phyloP scores from a whole-genome alignment of 1,140 invertebrate genomes.

The Eriosoma lanigerum region DNA sequence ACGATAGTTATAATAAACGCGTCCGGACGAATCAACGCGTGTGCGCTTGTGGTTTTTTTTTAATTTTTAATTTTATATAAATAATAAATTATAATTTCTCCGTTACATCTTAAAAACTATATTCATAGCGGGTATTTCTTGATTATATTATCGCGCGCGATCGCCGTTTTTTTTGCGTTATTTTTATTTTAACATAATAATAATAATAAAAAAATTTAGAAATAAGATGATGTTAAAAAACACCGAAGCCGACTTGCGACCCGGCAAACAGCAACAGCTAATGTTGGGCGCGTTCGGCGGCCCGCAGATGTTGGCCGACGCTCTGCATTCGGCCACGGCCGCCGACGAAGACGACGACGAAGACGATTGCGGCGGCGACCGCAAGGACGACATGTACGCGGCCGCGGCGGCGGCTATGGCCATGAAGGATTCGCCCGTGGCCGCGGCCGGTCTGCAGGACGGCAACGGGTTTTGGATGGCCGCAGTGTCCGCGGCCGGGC shows the following conservation, averaged over 20 bases:
- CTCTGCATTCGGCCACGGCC: conserved; percentile 23
- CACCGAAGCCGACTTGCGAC: conserved; percentile 30
- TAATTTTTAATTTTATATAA: too few relatives aligned
- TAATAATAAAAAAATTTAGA: too few relatives aligned
- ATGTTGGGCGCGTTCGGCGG: conserved; percentile 48
- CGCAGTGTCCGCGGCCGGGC: conserved; percentile 62
- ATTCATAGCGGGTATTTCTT: too few relatives aligned
- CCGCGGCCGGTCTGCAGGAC: conserved; percentile 37
- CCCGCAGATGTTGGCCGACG: conserved; percentile 36
- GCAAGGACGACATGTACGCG: conserved; percentile 50
- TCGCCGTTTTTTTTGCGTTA: too few relatives aligned
- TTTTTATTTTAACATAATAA: too few relatives aligned
- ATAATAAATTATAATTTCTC: too few relatives aligned
- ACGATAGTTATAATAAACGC: too few relatives aligned
- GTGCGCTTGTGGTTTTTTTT: too few relatives aligned
- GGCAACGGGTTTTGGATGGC: conserved; percentile 63
- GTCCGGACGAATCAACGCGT: too few relatives aligned
- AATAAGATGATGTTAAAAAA: conserved; percentile 50
- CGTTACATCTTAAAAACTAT: too few relatives aligned
- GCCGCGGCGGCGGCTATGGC: conserved; percentile 5
- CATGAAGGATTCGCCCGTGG: conserved; percentile 41
- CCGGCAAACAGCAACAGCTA: conserved; percentile 42
- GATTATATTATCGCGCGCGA: too few relatives aligned
- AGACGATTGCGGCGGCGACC: conserved; percentile 38
- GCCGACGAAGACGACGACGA: conserved; percentile 42